Evolutionary conservation across 2,888 invertebrate species (phyloP).

Genomic region (Mesoligia furuncula): DNA sequence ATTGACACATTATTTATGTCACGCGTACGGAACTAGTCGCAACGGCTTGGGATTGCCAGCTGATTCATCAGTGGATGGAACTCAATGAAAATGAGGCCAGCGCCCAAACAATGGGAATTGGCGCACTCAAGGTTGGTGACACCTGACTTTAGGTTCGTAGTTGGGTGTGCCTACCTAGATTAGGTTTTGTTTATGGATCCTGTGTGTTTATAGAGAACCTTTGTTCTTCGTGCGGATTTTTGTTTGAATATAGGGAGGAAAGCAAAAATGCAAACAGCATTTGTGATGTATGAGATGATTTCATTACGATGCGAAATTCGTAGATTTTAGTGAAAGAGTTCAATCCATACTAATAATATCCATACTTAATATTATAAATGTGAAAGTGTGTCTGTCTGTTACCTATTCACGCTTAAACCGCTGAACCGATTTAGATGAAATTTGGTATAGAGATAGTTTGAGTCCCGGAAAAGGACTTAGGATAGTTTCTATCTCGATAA

Average conservation of each 20-base stretch:
- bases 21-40: constrained; percentile 82
- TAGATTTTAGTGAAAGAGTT: neutral
- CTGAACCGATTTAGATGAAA: too few relatives aligned
- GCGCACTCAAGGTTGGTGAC: constrained; percentile 61
- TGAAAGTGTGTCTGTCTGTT: too few relatives aligned
- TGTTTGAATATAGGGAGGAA: neutral
- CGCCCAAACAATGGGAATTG: constrained; percentile 68
- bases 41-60: constrained; percentile 83
- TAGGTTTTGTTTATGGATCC: constrained; percentile 21
- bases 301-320: neutral
- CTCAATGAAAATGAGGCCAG: constrained; percentile 78
- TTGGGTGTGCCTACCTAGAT: constrained; percentile 19
- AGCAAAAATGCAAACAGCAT: too few relatives aligned
- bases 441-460: too few relatives aligned
- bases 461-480: too few relatives aligned
- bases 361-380: too few relatives aligned
- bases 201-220: neutral
- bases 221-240: neutral
- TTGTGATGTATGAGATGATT: neutral
- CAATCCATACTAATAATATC: too few relatives aligned
- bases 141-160: constrained; percentile 30
- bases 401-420: too few relatives aligned
- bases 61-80: constrained; percentile 81
- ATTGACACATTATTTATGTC: constrained; percentile 76
- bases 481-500: too few relatives aligned